Conservation (phyloP, 2,888 invertebrate species). For the Habrosyne pyritoides region DNA sequence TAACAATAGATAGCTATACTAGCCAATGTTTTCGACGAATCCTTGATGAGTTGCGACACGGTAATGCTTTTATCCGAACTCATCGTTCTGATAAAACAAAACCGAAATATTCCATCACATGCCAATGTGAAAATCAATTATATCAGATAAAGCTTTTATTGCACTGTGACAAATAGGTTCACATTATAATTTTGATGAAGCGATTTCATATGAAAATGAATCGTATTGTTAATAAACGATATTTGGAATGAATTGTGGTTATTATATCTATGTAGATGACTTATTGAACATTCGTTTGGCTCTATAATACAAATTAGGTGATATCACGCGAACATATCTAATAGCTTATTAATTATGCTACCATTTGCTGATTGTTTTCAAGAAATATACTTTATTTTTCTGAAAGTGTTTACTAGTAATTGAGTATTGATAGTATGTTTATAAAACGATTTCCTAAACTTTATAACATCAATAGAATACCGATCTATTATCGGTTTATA, state of each 20-base stretch:
- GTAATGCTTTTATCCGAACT: constrained; percentile 2
- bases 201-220: constrained; percentile 1
- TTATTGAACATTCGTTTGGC: not conserved
- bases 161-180: constrained; percentile 21
- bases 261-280: not conserved
- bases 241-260: not conserved
- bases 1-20: not conserved
- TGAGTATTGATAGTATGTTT: not conserved
- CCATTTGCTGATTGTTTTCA: not conserved
- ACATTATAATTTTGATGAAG: not conserved
- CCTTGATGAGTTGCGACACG: not conserved
- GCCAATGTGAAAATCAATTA: constrained; percentile 32
- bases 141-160: constrained; percentile 29
- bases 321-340: not conserved
- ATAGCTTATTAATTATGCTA: not conserved
- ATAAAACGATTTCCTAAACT: not conserved
- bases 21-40: not conserved
- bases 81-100: not conserved
- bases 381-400: not conserved
- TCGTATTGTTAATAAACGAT: not conserved
- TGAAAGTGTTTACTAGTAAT: too few relatives aligned
- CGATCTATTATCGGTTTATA: too few relatives aligned
- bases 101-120: constrained; percentile 32
- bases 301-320: not conserved
- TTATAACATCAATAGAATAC: not conserved